Evolutionary conservation across 2,113 vertebrate species (phyloP).

Genomic region (Anser brachyrhynchus): DNA sequence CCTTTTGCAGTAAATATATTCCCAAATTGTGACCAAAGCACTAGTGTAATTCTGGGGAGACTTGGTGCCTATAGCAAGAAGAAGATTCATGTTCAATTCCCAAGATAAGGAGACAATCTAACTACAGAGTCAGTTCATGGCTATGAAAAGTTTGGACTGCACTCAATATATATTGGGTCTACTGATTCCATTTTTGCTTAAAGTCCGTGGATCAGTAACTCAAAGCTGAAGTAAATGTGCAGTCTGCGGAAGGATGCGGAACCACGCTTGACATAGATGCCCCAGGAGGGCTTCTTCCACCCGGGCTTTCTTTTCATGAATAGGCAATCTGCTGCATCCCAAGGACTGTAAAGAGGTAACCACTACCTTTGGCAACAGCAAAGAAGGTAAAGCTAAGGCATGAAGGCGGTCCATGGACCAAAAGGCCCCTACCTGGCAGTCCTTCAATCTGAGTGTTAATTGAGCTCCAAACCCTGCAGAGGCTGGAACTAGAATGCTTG

Average conservation of each 20-base stretch:
- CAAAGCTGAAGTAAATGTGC: not conserved
- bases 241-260: not conserved
- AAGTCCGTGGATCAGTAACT: not conserved
- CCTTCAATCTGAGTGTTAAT: not conserved
- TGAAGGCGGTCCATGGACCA: not conserved
- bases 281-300: not conserved
- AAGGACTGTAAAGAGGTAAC: not conserved
- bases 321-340: not conserved
- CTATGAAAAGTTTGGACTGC: not conserved
- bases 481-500: not conserved
- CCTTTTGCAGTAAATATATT: not conserved
- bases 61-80: not conserved
- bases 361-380: not conserved
- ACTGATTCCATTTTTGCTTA: not conserved
- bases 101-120: not conserved
- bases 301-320: not conserved
- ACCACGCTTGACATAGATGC: not conserved
- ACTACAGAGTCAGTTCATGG: not conserved
- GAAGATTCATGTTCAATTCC: not conserved
- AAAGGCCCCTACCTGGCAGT: not conserved
- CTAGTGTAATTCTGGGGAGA: not conserved
- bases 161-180: fast-evolving
- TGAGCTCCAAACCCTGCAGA: not conserved
- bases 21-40: not conserved
- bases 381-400: not conserved